A percentile compares a stretch with the other conserved stretches of the same genome.
phyloP scores from a whole-genome alignment of 1,140 invertebrate species.

The Colletes latitarsis region DNA sequence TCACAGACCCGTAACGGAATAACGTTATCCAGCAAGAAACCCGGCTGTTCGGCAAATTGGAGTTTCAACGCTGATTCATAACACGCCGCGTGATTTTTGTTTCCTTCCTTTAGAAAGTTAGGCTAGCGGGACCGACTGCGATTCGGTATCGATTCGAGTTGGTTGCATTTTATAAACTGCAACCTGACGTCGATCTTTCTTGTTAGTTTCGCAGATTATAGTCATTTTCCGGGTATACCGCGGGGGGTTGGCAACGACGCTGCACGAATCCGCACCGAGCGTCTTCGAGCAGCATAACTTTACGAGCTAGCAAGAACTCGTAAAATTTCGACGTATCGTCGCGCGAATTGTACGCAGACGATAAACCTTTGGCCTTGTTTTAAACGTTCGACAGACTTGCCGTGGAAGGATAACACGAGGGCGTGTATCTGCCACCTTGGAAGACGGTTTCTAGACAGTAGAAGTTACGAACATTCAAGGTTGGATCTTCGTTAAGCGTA shows the following conservation, averaged over 20 bases:
- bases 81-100: not conserved
- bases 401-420: too few species aligned
- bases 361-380: not conserved
- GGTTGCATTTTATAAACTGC: not conserved
- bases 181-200: slow-evolving; percentile 5
- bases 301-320: not conserved
- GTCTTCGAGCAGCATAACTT: not conserved
- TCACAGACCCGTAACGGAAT: not conserved
- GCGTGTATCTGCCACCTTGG: too few species aligned
- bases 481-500: too few species aligned
- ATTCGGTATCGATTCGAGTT: slow-evolving; percentile 8
- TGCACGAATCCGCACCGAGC: not conserved
- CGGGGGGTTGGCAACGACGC: not conserved
- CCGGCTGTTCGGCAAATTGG: not conserved
- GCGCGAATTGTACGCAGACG: too few species aligned
- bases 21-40: not conserved
- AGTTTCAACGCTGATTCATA: slow-evolving; percentile 1
- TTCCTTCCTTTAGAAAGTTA: slow-evolving; percentile 6
- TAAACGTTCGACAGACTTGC: not conserved
- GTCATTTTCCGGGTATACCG: not conserved
- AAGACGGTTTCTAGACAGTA: too few species aligned
- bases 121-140: not conserved
- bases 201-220: slow-evolving; percentile 24
- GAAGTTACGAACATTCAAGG: too few species aligned
- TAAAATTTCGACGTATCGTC: not conserved